These are phyloP conservation scores for Columba guinea DNA, from an alignment of 2,797 vertebrate genomes.

Conservation along the genomic window DNA sequence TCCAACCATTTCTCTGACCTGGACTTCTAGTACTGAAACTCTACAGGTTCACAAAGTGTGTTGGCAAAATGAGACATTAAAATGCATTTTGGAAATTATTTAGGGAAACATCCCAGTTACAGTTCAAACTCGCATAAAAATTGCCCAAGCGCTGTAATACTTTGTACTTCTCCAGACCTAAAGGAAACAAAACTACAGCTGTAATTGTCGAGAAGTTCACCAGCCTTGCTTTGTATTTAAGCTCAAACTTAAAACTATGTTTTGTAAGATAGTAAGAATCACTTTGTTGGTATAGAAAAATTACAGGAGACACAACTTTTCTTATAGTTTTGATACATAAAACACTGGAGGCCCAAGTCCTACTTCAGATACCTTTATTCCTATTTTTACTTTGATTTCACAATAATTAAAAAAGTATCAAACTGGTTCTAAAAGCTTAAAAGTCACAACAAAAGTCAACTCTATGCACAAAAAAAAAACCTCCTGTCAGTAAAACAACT, in stretches of 20 bases:
- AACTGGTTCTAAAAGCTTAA: neutral
- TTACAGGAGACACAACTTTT: neutral
- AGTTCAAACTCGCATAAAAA: neutral
- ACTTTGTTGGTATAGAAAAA: neutral
- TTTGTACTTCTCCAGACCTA: neutral
- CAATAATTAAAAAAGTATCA: neutral
- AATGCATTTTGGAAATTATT: neutral
- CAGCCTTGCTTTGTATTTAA: neutral
- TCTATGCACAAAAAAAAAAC: neutral
- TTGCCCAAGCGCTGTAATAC: neutral
- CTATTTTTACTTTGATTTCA: neutral
- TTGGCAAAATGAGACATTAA: neutral
- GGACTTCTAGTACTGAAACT: neutral
- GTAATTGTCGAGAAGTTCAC: neutral
- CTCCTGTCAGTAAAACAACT: neutral
- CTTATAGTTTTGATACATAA: neutral
- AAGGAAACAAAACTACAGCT: neutral
- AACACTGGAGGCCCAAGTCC: neutral
- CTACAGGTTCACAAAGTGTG: neutral
- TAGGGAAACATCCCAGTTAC: neutral
- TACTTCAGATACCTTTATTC: neutral
- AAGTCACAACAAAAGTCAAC: neutral
- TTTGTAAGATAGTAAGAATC: neutral
- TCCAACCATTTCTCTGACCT: neutral
- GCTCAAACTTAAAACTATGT: neutral